Conservation (phyloP, 2,113 vertebrate genomes). For the Leuciscus idus region DNA sequence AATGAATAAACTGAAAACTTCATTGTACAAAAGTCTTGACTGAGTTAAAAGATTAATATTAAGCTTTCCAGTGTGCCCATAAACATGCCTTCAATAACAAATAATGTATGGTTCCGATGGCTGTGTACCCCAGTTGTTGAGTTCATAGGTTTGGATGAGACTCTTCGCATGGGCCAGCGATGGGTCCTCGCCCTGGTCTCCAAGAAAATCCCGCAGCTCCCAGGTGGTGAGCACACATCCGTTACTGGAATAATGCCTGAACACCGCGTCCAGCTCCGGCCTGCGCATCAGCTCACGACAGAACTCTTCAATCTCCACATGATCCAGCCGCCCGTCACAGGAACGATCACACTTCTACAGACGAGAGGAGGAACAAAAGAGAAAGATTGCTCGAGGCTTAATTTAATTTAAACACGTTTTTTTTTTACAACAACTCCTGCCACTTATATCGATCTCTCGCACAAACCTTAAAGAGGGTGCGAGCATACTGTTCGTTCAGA, state of each 20-base stretch:
- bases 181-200: slow-evolving; percentile 87
- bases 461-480: slow-evolving; percentile 87
- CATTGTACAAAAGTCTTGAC: too few species aligned
- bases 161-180: slow-evolving; percentile 75
- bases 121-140: slow-evolving; percentile 86
- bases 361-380: neutral
- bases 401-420: neutral
- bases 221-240: slow-evolving; percentile 81
- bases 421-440: neutral
- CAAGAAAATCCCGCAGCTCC: slow-evolving; percentile 90
- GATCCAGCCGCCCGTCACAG: slow-evolving; percentile 83
- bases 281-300: slow-evolving; percentile 87
- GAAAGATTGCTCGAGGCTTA: neutral
- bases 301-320: slow-evolving; percentile 90
- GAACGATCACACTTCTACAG: slow-evolving; percentile 89
- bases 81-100: neutral
- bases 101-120: neutral
- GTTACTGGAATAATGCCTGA: slow-evolving; percentile 84
- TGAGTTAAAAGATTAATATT: too few species aligned
- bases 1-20: neutral
- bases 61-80: neutral
- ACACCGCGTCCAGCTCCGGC: slow-evolving; percentile 89
- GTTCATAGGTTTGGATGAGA: slow-evolving; percentile 84
- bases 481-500: slow-evolving; percentile 88
- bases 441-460: neutral